Evolutionary conservation across 2,797 vertebrate species (phyloP), one percentile per base, ranked within the genome.

Genomic region (Etheostoma nigrum): DNA sequence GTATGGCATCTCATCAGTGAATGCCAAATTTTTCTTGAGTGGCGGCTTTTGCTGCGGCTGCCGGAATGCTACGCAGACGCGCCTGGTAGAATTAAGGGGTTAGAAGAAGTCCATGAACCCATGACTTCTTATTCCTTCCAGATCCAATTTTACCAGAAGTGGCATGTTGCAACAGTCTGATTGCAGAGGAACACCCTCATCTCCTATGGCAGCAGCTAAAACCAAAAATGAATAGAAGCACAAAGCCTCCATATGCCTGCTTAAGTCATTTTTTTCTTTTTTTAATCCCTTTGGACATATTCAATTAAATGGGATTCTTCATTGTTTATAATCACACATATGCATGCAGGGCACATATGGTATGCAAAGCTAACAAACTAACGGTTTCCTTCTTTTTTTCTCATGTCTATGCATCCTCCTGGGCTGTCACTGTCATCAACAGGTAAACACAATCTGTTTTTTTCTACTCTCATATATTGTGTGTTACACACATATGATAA

Each of bases 381-480:
- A 87, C 78, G 63, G 12, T 74, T 85, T 82, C 33, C 51, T 58
- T 66, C 44, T 85, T 54, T 49, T 73, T 70, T 72, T 76, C 71
- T 52, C 75, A 87, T 92, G 90, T 92, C 71, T 77, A 2, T 60
- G 83, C 67, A 86, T 91, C 84, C 86, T 84, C 60, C 67, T 36
- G 78, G 48, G 45, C 68, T 25, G 10, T 61, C 60, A 3, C 55
- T 73, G 64, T 85, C 86, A 69, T 85, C 90, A 87, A 89, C 93
- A 95, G 94, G 94, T 95, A 94, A 94, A 89, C 55, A 76, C 69
- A 75, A 40, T 40, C 36, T 40, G 36, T 12, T 11, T 60, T 71
- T 57, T 70, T 51, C 8, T 60, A 14, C 71, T 83, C 19, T 82
- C 54, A 74, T 78, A 30, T 45, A 63, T 84, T 51, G 45, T 42